phyloP scores from a whole-genome alignment of 2,113 vertebrate genomes.

The Boulengeromyrus knoepffleri region DNA sequence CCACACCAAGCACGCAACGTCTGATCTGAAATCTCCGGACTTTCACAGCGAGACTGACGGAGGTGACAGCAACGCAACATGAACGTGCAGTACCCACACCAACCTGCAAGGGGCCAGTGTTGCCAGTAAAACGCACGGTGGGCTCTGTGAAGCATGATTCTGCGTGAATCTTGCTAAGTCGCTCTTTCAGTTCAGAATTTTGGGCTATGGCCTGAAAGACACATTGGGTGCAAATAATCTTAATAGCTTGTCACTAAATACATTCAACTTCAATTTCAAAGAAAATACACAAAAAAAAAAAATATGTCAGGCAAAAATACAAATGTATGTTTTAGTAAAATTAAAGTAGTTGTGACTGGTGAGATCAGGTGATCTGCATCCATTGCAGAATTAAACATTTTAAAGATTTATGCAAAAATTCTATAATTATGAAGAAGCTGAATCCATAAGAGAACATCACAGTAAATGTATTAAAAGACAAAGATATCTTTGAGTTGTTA shows the following conservation, averaged over 20 bases:
- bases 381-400: background rate
- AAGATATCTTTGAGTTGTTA: background rate
- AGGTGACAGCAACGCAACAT: background rate
- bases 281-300: background rate
- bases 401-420: background rate
- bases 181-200: constrained; percentile 91
- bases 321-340: background rate
- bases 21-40: background rate
- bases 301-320: background rate
- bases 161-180: constrained; percentile 90
- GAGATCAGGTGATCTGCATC: background rate
- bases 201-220: constrained; percentile 86
- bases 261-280: background rate
- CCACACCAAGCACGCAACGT: background rate
- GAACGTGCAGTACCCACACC: constrained; percentile 61
- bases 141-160: constrained; percentile 85
- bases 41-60: background rate
- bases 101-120: constrained; percentile 81
- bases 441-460: background rate
- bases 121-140: constrained; percentile 70
- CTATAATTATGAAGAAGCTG: background rate
- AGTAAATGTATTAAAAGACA: background rate
- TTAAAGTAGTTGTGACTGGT: background rate
- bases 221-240: background rate
- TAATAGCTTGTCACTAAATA: background rate